Evolutionary conservation across 2,888 invertebrate species (phyloP).

Genomic region (Heliconius aoede): DNA sequence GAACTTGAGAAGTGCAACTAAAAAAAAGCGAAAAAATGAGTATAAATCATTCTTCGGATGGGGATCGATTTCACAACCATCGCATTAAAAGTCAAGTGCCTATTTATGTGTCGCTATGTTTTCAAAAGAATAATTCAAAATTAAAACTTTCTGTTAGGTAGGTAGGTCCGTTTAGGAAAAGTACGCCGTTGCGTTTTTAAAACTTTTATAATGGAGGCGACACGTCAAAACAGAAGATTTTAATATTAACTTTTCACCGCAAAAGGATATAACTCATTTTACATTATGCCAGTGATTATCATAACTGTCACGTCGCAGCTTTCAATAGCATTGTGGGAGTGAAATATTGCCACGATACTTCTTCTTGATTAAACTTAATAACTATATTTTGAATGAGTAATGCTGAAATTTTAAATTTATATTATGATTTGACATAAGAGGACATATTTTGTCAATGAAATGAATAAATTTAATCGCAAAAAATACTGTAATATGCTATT

Average conservation of each 20-base stretch:
- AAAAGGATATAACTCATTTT: constrained; percentile 42
- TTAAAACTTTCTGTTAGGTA: no score
- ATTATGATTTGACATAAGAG: not conserved
- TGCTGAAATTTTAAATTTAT: not conserved
- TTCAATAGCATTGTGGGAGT: constrained; percentile 34
- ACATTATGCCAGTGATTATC: constrained; percentile 30
- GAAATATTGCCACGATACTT: constrained; percentile 34
- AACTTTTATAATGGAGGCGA: not conserved
- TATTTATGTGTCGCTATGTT: no score
- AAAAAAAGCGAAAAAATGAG: no score
- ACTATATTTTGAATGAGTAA: constrained; percentile 11
- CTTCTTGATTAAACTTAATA: constrained; percentile 22
- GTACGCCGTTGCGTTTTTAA: not conserved
- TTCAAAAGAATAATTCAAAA: no score
- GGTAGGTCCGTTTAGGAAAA: no score
- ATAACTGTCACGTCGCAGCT: constrained; percentile 35
- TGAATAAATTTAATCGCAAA: not conserved
- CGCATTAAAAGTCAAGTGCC: not conserved
- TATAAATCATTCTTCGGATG: no score
- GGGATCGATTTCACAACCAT: not conserved
- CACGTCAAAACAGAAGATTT: not conserved
- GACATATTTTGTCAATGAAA: not conserved
- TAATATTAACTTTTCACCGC: constrained; percentile 19
- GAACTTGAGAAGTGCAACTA: no score
- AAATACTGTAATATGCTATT: not conserved